phyloP scores from a whole-genome alignment of 2,797 vertebrate genomes.

The Pseudochromis fuscus region DNA sequence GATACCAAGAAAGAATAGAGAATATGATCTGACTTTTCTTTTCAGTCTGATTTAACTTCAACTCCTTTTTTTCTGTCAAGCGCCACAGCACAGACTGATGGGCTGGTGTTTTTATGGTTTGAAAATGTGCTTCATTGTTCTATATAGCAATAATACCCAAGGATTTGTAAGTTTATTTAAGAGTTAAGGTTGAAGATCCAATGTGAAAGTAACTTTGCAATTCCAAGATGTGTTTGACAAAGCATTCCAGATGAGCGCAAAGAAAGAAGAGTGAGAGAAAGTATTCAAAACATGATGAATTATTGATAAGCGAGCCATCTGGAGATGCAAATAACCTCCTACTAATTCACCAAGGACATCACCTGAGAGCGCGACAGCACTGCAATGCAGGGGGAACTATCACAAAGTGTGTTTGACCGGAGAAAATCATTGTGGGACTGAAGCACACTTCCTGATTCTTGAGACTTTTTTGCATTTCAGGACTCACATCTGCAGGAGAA shows the following conservation, averaged over 20 bases:
- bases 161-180: neutral
- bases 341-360: conserved; percentile 66
- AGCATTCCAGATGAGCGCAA: conserved; percentile 5
- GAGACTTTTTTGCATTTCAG: neutral
- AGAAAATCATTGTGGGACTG: neutral
- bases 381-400: conserved; percentile 57
- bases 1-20: too few species aligned
- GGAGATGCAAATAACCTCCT: conserved; percentile 73
- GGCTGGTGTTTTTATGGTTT: neutral
- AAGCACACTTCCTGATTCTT: neutral
- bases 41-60: too few species aligned
- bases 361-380: conserved; percentile 57
- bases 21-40: too few species aligned
- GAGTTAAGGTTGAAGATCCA: neutral
- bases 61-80: too few species aligned
- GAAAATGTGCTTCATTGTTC: neutral
- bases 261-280: conserved; percentile 31
- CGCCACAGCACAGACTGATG: neutral
- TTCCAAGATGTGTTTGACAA: neutral
- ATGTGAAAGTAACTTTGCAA: neutral
- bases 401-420: neutral
- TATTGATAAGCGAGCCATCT: conserved; percentile 73
- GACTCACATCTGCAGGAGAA: neutral
- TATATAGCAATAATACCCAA: too few species aligned
- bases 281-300: conserved; percentile 67